Base-by-base conservation (phyloP, 2,113 vertebrate species). In the Mustela lutreola region DNA sequence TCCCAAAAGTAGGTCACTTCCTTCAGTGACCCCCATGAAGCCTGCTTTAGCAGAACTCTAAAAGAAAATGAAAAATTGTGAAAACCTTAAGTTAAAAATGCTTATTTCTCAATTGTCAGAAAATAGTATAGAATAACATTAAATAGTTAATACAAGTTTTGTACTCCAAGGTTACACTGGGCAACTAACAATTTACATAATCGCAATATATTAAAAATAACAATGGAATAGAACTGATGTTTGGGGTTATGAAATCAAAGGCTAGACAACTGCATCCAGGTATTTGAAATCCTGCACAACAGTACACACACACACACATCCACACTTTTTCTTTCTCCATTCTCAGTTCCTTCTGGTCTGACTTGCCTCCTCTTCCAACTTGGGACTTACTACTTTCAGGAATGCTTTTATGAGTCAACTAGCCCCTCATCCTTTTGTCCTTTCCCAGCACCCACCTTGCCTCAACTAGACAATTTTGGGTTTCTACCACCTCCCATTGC, bases 211-310 rank as follows among this genome's bases (percentile, higher is more conserved):
- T 48, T 48, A 62, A 76, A 95, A 39, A 65, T n/a, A 42, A 48
- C n/a, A 67, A 39, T 53, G 2, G 22, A 36, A 0, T 58, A 80
- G 62, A 70, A 83, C 14, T 90, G n/a, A 62, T 16, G n/a, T 36
- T 45, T 33, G 21, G 19, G 22, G 10, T 80, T 91, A 81, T 81
- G 22, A 92, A 78, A 83, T 70, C 71, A 60, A 93, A 80, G 33
- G 31, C 0, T 31, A 62, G 56, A 50, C 4, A 1, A 36, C 0
- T 5, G 1, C 9, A 10, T 65, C 53, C 36, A 50, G 7, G 1
- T 62, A 73, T 73, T 92, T 87, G 80, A 92, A 87, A 78, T 45
- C 15, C 42, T 31, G 42, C 75, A 78, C 42, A 14, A 76, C 39
- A 3, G 42, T 26, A 45, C 53, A 48, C 11, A 42, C 2, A 10